These are phyloP conservation scores for Tamandua tetradactyla DNA, from an alignment of 2,797 vertebrate genomes.

Conservation along the genomic window DNA sequence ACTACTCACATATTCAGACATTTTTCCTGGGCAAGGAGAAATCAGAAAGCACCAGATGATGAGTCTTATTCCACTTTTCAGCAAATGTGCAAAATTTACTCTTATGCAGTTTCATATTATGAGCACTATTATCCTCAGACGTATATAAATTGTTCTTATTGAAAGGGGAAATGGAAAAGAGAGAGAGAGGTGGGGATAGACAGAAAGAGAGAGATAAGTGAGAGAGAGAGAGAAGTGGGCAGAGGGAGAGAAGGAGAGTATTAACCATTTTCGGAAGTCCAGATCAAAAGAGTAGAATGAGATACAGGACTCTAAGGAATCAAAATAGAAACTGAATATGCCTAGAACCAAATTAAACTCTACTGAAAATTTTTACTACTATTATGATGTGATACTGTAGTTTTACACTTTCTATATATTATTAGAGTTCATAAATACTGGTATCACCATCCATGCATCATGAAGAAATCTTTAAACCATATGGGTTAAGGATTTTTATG, in stretches of 20 bases:
- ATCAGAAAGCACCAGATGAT: background rate
- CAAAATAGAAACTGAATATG: background rate
- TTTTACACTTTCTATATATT: background rate
- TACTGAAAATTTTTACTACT: background rate
- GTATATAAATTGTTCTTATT: background rate
- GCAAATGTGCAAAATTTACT: background rate
- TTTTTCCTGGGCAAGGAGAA: background rate
- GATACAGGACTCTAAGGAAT: background rate
- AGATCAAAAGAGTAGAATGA: background rate
- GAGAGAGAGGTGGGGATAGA: background rate
- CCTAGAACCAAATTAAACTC: background rate
- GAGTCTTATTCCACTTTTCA: background rate
- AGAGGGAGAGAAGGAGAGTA: background rate
- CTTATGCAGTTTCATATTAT: background rate
- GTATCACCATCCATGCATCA: background rate
- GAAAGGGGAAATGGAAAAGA: background rate
- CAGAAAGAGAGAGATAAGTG: background rate
- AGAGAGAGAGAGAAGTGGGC: too few relatives aligned
- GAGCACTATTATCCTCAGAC: background rate
- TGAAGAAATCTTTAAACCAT: background rate
- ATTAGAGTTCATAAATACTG: background rate
- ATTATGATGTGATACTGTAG: background rate
- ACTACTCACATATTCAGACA: background rate
- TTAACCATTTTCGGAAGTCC: background rate
- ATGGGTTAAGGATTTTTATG: background rate